A percentile compares a stretch with the other conserved stretches of the same genome.
Conservation (phyloP, 2,113 vertebrate species). For the Muscicapa adusta region DNA sequence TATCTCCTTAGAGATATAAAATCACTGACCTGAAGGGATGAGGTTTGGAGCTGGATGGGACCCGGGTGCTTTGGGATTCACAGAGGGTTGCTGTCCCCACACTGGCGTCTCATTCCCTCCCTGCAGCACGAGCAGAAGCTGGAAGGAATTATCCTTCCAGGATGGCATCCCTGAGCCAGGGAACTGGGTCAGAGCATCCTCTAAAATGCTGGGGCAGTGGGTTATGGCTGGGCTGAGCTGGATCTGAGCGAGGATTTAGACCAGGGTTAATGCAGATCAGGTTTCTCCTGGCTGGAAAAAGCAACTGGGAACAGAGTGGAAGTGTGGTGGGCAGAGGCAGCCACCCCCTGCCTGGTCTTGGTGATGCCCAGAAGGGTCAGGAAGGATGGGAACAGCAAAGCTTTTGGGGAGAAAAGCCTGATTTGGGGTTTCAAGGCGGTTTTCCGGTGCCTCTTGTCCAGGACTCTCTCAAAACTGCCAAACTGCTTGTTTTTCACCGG, state of each 20-base stretch:
- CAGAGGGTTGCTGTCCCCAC: neutral
- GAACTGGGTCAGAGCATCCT: neutral
- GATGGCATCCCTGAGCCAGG: neutral
- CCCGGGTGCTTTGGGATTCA: neutral
- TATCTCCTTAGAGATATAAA: neutral
- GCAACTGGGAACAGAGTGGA: neutral
- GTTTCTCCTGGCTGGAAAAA: neutral
- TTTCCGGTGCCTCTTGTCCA: neutral
- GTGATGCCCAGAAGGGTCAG: neutral
- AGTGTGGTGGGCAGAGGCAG: neutral
- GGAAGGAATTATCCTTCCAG: neutral
- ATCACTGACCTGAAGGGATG: neutral
- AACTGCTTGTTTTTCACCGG: neutral
- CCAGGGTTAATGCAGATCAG: neutral
- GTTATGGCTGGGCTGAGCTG: neutral
- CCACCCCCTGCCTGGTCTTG: accelerated
- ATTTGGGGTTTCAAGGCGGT: neutral
- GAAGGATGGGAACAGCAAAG: neutral
- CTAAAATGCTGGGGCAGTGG: neutral
- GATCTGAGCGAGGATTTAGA: neutral
- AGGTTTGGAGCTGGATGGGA: neutral
- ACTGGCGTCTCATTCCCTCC: neutral
- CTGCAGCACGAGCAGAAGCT: neutral
- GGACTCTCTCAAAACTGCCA: neutral
- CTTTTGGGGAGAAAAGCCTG: neutral